Conservation (phyloP, 2,797 vertebrate genomes). For the Spinus olivaceus region DNA sequence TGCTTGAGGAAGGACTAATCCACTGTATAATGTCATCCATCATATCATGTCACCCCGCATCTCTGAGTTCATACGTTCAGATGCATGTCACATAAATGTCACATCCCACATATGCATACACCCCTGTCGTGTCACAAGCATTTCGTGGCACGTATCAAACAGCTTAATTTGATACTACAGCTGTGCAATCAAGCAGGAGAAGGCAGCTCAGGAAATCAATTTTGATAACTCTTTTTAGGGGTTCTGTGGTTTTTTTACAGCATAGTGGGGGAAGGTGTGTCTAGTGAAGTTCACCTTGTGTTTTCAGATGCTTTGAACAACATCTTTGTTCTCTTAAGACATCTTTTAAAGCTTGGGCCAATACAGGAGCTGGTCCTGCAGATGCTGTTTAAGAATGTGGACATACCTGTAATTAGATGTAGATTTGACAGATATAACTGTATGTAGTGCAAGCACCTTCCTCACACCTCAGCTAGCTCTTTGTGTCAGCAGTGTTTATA, state of each 20-base stretch:
- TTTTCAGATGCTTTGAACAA: background rate
- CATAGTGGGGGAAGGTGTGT: fast-evolving
- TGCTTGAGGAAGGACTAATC: background rate
- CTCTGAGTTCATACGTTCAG: fast-evolving
- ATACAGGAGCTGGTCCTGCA: background rate
- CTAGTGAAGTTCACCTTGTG: background rate
- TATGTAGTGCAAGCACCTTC: background rate
- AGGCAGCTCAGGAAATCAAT: fast-evolving
- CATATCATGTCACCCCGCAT: fast-evolving
- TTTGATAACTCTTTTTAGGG: too few relatives aligned
- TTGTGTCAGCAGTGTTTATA: background rate
- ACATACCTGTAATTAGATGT: background rate
- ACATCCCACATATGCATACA: fast-evolving
- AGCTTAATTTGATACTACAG: background rate
- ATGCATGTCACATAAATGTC: too few relatives aligned
- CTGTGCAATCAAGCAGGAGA: background rate
- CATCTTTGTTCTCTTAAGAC: fast-evolving
- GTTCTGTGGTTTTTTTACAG: background rate
- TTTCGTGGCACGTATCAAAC: fast-evolving
- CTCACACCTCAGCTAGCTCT: background rate
- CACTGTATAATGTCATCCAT: fast-evolving
- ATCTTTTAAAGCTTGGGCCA: background rate
- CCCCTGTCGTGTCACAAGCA: fast-evolving
- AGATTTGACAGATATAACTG: background rate
- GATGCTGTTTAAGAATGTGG: background rate